Percentiles rank a stretch among this genome's conserved stretches.
These are phyloP conservation scores for Sigmodon hispidus DNA, from an alignment of 2,113 vertebrate genomes.

Conservation along the genomic window DNA sequence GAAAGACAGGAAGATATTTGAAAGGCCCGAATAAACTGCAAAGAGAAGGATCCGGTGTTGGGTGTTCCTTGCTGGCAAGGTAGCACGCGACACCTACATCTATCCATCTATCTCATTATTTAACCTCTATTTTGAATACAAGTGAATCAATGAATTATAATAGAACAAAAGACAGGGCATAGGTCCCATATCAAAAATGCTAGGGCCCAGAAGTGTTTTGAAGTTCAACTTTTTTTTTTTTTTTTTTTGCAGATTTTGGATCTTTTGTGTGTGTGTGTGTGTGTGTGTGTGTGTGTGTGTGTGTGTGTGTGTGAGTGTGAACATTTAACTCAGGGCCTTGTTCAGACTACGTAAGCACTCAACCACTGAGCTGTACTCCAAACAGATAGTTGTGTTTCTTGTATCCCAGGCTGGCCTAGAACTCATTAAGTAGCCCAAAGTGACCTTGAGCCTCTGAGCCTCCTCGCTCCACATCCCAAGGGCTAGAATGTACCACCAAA, in stretches of 20 bases:
- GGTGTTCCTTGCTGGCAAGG: too few species aligned
- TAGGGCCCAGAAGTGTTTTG: neutral
- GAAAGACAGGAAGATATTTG: too few species aligned
- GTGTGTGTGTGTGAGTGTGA: neutral
- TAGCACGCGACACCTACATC: too few species aligned
- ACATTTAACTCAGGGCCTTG: neutral
- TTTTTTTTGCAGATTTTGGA: neutral
- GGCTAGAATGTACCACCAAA: neutral
- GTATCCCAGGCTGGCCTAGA: neutral
- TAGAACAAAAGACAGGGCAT: neutral
- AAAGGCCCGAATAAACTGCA: too few species aligned
- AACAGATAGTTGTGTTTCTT: neutral
- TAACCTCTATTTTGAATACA: neutral
- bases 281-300: too few species aligned
- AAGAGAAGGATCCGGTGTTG: too few species aligned
- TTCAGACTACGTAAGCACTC: neutral
- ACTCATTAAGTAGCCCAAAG: neutral
- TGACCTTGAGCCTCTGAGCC: neutral
- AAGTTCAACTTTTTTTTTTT: neutral
- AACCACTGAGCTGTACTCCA: neutral
- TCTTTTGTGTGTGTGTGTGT: neutral
- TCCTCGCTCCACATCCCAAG: neutral
- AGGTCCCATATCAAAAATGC: neutral
- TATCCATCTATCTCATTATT: neutral
- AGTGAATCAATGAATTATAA: neutral